These are phyloP conservation scores for Vanessa tameamea DNA, from an alignment of 1,140 invertebrate genomes.

Conservation along the genomic window DNA sequence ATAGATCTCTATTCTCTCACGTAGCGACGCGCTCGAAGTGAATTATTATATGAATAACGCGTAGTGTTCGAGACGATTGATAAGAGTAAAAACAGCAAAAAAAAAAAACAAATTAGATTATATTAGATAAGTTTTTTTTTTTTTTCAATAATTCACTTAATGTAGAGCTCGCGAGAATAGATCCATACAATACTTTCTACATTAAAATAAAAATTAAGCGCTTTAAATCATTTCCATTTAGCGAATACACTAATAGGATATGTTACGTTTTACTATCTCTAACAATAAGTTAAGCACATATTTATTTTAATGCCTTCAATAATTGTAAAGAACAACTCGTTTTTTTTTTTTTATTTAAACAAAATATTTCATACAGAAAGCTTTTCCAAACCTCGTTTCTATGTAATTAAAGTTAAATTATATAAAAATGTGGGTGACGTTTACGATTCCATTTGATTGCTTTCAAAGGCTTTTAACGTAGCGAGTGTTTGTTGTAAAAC, in stretches of 20 bases:
- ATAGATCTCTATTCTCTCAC: too few relatives aligned
- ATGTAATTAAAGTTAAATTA: slow-evolving; percentile 1
- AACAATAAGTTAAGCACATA: neutral
- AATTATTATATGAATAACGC: too few relatives aligned
- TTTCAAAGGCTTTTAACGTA: slow-evolving; percentile 9
- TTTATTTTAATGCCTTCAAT: slow-evolving; percentile 4
- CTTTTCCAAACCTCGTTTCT: neutral
- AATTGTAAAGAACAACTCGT: neutral
- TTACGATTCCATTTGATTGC: slow-evolving; percentile 22
- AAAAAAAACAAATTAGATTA: too few relatives aligned
- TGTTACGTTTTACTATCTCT: neutral
- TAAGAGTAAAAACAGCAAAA: too few relatives aligned
- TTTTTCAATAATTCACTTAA: too few relatives aligned
- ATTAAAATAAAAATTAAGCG: too few relatives aligned
- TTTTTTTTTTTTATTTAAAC: neutral
- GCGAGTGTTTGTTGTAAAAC: slow-evolving; percentile 6
- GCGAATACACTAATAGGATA: neutral
- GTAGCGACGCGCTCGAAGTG: too few relatives aligned
- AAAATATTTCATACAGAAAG: slow-evolving; percentile 3
- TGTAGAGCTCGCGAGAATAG: too few relatives aligned
- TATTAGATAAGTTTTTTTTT: too few relatives aligned
- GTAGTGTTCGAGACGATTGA: too few relatives aligned
- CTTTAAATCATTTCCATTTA: neutral
- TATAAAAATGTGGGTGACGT: slow-evolving; percentile 3
- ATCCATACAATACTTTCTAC: too few relatives aligned